Base-by-base conservation (phyloP, 2,888 invertebrate species). In the Amphipyra berbera region DNA sequence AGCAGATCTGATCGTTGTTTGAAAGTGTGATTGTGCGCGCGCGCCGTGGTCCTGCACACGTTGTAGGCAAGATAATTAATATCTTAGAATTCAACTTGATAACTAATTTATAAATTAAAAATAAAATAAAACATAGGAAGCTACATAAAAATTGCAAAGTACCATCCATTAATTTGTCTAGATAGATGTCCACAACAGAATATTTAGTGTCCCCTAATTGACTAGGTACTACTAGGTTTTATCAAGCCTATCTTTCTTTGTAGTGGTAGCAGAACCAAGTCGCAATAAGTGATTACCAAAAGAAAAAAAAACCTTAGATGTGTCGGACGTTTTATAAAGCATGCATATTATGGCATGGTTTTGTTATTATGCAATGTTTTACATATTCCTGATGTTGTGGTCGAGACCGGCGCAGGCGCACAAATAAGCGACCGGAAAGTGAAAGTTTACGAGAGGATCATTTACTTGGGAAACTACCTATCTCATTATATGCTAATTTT, bases 371-470 rank as follows among this genome's bases (percentile, higher is more conserved):
- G 74, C 57, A 78, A 78, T 62, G 49, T 57, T 73, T 73, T 79
- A 70, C 76, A 78, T 78, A 68, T 73, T 66, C 77, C 77, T 61
- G 70, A 70, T 79, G 61, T 67, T 61, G 69, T 60, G 67, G 61
- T 61, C 6, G 71, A 70, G 61, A 71, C 61, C 53, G 53, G 68
- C 62, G 58, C 57, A 30, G 58, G 56, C 59, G 68, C 63, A 59
- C 37, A 49, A 55, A 49, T 55, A 47, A 60, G 53, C 50, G 44
- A 65, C 58, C 60, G 63, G 74, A 75, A 82, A 82, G 82, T 82
- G 82, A 82, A 82, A 82, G 82, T 78, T 77, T 74, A 66, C 68
- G 60, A 53, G 73, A 72, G 68, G 67, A 73, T 73, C 53, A 61
- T 67, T 60, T 69, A 60, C 71, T 73, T 61, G 47, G 63, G 57